These are phyloP conservation scores for Scomber colias DNA, from an alignment of 2,113 vertebrate species.

Conservation along the genomic window DNA sequence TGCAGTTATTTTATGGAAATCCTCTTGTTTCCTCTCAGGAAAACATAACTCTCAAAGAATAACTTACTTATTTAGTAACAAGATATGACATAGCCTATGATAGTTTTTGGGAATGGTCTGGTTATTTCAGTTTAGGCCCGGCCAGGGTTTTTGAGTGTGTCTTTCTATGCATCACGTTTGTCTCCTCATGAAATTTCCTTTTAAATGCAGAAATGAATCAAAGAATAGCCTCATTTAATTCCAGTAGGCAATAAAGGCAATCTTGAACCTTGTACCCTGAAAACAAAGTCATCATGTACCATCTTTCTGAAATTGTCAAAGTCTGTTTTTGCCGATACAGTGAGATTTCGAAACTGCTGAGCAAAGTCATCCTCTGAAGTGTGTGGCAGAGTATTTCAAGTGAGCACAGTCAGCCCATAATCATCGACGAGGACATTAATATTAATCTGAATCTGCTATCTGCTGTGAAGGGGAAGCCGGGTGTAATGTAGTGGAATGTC, in stretches of 20 bases:
- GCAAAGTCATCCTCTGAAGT: constrained; percentile 32
- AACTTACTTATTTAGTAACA: background rate
- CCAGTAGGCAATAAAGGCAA: background rate
- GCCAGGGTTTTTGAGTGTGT: background rate
- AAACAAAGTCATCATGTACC: background rate
- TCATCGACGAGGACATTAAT: constrained; percentile 23
- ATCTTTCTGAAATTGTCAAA: background rate
- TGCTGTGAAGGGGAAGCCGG: background rate
- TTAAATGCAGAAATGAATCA: background rate
- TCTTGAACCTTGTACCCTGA: background rate
- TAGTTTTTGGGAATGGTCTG: too few species aligned
- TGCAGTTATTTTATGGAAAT: constrained; percentile 30
- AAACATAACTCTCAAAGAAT: background rate
- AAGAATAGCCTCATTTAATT: background rate
- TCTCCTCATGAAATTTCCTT: background rate
- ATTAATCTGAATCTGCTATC: constrained; percentile 34
- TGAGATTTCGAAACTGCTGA: constrained; percentile 21
- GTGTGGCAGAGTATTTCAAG: constrained; percentile 4
- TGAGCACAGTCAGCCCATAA: constrained; percentile 40
- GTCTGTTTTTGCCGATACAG: background rate
- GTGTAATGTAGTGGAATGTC: background rate
- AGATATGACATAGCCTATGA: too few species aligned
- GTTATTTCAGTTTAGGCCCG: too few species aligned
- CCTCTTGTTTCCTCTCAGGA: background rate
- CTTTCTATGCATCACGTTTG: background rate